Percentiles rank a stretch among this genome's conserved stretches.
Conservation (phyloP, 2,113 vertebrate genomes). For the Chaetura pelagica region DNA sequence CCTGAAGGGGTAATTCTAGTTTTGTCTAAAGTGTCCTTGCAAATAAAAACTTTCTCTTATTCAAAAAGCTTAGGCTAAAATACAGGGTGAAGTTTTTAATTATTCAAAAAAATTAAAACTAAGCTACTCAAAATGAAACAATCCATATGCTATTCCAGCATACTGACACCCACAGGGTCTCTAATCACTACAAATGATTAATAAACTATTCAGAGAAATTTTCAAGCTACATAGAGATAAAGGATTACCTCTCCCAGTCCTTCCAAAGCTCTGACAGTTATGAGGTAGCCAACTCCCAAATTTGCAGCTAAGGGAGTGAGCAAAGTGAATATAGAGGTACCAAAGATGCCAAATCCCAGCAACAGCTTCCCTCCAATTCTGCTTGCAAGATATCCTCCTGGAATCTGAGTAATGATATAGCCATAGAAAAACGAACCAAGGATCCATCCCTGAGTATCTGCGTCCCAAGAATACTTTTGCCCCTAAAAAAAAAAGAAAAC, state of each 20-base stretch:
- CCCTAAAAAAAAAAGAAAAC: slow-evolving; percentile 75
- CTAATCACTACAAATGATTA: not conserved
- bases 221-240: not conserved
- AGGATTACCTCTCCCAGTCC: slow-evolving; percentile 91
- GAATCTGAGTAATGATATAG: slow-evolving; percentile 95
- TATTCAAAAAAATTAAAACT: not conserved
- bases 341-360: slow-evolving; percentile 88
- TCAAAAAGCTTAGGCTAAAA: not conserved
- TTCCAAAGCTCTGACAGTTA: slow-evolving; percentile 89
- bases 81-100: not conserved
- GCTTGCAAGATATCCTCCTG: slow-evolving; percentile 91
- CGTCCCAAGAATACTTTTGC: slow-evolving; percentile 89
- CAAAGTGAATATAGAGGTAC: slow-evolving; percentile 89
- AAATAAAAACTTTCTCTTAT: not conserved
- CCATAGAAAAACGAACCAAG: slow-evolving; percentile 98
- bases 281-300: slow-evolving; percentile 87
- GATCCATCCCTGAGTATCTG: slow-evolving; percentile 96
- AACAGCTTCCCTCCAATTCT: slow-evolving; percentile 89
- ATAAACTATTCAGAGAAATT: not conserved
- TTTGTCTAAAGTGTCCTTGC: not conserved
- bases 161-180: not conserved
- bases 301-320: slow-evolving; percentile 91
- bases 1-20: not conserved
- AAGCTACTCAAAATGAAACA: not conserved
- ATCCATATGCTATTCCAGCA: not conserved